Conservation (phyloP, 2,113 vertebrate species). For the Pica pica region DNA sequence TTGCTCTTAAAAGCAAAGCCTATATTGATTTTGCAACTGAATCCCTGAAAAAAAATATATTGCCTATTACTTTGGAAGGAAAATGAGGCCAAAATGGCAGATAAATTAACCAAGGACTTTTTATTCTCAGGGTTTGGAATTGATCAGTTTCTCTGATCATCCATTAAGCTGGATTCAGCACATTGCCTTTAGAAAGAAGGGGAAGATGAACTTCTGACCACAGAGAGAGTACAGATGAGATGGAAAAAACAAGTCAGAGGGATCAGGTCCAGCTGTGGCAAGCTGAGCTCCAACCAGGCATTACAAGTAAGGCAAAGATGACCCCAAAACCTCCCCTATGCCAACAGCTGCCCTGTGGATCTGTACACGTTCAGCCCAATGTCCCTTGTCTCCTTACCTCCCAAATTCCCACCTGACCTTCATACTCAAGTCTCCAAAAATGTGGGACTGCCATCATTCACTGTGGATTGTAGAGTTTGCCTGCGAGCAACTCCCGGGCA, state of each 20-base stretch:
- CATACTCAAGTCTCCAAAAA: not conserved
- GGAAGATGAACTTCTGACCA: not conserved
- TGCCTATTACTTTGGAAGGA: slow-evolving; percentile 4
- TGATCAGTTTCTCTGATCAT: not conserved
- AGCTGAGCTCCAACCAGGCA: not conserved
- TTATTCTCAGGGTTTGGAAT: not conserved
- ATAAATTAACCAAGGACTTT: not conserved
- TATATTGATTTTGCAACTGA: not conserved
- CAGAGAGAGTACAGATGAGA: not conserved
- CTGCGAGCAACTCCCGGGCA: not conserved
- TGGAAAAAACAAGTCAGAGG: not conserved
- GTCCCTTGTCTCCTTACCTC: not conserved
- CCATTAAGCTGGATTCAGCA: not conserved
- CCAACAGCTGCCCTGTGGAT: not conserved
- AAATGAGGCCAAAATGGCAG: not conserved
- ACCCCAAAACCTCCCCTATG: not conserved
- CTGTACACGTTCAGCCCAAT: not conserved
- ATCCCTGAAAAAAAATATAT: not conserved
- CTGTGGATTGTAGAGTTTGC: not conserved
- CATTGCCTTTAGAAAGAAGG: not conserved
- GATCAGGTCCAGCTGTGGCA: not conserved
- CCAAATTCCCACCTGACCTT: not conserved
- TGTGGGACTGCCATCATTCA: fast-evolving
- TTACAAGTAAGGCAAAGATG: not conserved
- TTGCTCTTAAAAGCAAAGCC: not conserved